A percentile compares a stretch with the other conserved stretches of the same genome.
Conservation (phyloP, 2,797 vertebrate species). For the Synaphobranchus kaupii region DNA sequence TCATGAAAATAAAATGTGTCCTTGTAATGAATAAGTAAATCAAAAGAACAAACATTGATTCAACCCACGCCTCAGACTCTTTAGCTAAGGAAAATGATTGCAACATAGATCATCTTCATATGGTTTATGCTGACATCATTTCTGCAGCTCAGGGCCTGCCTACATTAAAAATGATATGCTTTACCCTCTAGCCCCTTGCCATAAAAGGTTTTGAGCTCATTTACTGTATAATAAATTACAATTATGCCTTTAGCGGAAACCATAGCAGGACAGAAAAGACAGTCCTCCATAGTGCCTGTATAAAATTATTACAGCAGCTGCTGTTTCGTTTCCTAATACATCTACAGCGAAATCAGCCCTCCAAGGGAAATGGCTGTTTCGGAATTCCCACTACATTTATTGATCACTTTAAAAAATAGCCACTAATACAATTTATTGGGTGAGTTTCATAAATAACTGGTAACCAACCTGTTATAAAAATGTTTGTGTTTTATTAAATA, state of each 20-base stretch:
- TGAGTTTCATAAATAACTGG: constrained; percentile 3
- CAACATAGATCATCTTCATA: not conserved
- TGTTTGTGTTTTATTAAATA: not conserved
- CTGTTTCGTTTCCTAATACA: not conserved
- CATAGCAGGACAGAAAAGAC: not conserved
- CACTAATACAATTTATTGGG: not conserved
- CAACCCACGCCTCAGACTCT: not conserved
- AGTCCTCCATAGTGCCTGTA: not conserved
- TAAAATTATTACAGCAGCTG: too few relatives aligned
- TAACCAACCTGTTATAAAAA: not conserved
- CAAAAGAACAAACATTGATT: not conserved
- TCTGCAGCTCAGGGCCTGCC: not conserved
- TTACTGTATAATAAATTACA: not conserved
- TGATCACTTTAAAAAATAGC: not conserved
- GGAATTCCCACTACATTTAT: constrained; percentile 24
- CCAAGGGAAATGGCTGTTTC: not conserved
- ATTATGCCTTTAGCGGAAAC: not conserved
- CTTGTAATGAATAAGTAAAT: not conserved
- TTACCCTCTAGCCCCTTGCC: not conserved
- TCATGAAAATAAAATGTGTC: not conserved
- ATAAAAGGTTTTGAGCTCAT: not conserved
- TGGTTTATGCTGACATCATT: not conserved
- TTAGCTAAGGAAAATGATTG: not conserved
- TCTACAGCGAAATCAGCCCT: not conserved
- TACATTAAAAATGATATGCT: not conserved